These are phyloP conservation scores for Oreochromis grahami DNA, from an alignment of 2,797 vertebrate genomes.

Conservation along the genomic window DNA sequence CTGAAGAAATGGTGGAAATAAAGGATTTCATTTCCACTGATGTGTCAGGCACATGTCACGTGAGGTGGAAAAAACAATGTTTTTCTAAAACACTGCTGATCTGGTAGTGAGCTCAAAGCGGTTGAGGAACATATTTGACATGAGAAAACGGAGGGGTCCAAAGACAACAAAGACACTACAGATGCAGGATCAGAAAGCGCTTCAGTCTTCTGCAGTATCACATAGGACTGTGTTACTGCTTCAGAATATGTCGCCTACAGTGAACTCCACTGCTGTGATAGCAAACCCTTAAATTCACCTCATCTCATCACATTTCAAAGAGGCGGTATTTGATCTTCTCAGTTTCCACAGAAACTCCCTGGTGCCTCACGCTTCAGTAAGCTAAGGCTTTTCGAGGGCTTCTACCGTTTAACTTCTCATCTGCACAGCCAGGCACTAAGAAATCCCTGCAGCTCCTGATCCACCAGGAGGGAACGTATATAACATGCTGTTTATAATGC, in stretches of 20 bases:
- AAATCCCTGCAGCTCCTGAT: constrained; percentile 13
- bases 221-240: not conserved
- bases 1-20: constrained; percentile 35
- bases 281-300: constrained; percentile 19
- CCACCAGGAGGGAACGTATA: not conserved
- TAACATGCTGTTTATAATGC: not conserved
- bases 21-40: constrained; percentile 38
- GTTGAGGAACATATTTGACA: not conserved
- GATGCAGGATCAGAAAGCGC: not conserved
- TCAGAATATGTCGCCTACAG: not conserved
- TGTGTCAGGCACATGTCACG: constrained; percentile 28
- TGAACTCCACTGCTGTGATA: not conserved
- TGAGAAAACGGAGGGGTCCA: not conserved
- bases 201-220: not conserved
- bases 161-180: not conserved
- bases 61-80: not conserved
- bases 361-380: constrained; percentile 25
- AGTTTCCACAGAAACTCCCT: constrained; percentile 24
- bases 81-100: constrained; percentile 2
- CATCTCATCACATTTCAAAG: constrained; percentile 52
- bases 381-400: constrained; percentile 6
- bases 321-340: constrained; percentile 42
- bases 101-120: not conserved
- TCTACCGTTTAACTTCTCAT: constrained; percentile 50
- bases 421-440: constrained; percentile 5